Base-by-base conservation (phyloP, 1,140 invertebrate genomes). In the Tetramorium parvispinum region DNA sequence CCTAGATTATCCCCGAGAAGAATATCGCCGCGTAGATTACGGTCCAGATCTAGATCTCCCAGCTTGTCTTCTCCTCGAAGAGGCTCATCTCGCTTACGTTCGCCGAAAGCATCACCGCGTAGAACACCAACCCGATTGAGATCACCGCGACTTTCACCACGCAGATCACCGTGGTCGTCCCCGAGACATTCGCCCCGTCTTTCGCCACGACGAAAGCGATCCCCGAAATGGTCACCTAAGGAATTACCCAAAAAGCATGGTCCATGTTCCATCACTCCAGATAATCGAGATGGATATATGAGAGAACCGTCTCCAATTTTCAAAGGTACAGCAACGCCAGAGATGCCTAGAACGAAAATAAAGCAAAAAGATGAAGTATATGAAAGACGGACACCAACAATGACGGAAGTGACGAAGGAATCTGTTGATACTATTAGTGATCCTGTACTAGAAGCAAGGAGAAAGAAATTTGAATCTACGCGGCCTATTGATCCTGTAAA, bases 391-490 rank as follows among this genome's bases (percentile, higher is more conserved):
- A n/a, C n/a, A n/a, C 16, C 63, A 76, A 16, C 49, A 57, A 32
- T 65, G 6, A 10, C 46, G 49, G 43, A 71, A 53, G 8, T 40
- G 2, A 55, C 61, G 3, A 93, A 94, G 40, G 90, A 89, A 51
- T n/a, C 71, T 18, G 32, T 16, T 4, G 87, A 92, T 16, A 46
- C 55, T 4, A 88, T 78, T 7, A 91, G 86, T 8, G 93, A 95
- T 86, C 92, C 94, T 7, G 85, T 95, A 2, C 81, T 95, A 66
- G 94, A 94, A 66, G 95, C 95, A 0, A 89, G 95, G 5, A 91
- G 93, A 70, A 91, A 91, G 37, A 95, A 95, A 73, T 95, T 95
- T 87, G 94, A 95, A 57, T 94, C 92, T 8, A 91, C 90, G 5
- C 87, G 88, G 40, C 93, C 92, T 55, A 94, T 95, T 32, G 93